phyloP scores from a whole-genome alignment of 2,797 vertebrate genomes.

The Sebastes alutus region DNA sequence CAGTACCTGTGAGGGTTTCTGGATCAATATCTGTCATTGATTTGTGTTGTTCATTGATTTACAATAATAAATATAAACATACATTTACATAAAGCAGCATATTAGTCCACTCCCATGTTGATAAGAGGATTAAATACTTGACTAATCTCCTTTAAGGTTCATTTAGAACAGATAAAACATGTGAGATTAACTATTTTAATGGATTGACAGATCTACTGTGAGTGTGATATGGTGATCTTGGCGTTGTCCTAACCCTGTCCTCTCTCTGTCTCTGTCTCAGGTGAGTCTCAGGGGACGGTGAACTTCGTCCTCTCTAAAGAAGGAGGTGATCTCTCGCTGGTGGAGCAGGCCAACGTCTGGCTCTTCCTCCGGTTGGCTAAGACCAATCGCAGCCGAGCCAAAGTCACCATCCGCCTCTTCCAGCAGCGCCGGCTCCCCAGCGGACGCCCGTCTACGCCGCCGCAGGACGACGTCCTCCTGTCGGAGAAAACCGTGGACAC shows the following conservation, averaged over 20 bases:
- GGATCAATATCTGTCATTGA: too few species aligned
- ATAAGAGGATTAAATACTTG: too few species aligned
- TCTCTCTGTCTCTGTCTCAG: conserved; percentile 76
- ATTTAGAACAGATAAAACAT: too few species aligned
- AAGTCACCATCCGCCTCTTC: conserved; percentile 90
- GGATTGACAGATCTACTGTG: too few species aligned
- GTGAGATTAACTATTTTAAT: too few species aligned
- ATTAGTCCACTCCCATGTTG: too few species aligned
- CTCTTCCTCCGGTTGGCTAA: conserved; percentile 94
- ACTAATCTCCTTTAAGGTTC: too few species aligned
- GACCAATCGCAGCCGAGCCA: conserved; percentile 91
- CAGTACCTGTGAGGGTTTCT: too few species aligned
- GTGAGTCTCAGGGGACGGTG: conserved; percentile 87
- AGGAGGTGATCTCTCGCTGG: conserved; percentile 89
- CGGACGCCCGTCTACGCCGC: not conserved
- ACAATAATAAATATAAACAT: too few species aligned
- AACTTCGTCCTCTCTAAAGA: conserved; percentile 95
- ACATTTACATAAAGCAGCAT: too few species aligned
- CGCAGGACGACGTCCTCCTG: conserved; percentile 83
- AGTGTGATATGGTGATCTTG: not conserved
- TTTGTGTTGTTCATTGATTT: too few species aligned
- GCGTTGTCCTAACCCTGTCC: conserved; percentile 34
- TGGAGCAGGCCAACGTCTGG: conserved; percentile 96
- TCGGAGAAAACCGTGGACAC: conserved; percentile 93
- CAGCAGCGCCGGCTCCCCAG: conserved; percentile 72